Conservation (phyloP, 2,888 invertebrate genomes). For the Calameuta idolon region DNA sequence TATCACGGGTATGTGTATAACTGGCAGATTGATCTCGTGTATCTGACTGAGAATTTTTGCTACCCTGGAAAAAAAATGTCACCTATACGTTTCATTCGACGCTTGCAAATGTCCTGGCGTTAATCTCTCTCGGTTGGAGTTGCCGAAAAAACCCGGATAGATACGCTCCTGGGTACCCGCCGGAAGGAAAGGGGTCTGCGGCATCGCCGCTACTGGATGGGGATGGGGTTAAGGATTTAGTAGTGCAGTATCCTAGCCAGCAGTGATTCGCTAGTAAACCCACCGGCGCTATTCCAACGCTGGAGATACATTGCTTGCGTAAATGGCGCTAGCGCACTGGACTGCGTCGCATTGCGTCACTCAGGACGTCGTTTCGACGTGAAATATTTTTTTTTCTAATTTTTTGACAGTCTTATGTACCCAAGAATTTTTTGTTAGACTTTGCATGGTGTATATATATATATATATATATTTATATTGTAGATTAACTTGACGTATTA, state of each 20-base stretch:
- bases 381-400: not conserved
- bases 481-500: too few relatives aligned
- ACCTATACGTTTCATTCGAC: not conserved
- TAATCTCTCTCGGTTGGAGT: not conserved
- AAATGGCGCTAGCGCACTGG: constrained; percentile 16
- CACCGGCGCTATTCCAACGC: constrained; percentile 26
- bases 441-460: too few relatives aligned
- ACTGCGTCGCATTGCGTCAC: constrained; percentile 23
- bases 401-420: too few relatives aligned
- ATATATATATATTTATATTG: too few relatives aligned
- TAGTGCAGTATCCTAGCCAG: constrained; percentile 34
- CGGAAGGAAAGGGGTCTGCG: constrained; percentile 30
- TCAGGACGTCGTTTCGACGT: constrained; percentile 12
- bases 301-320: constrained; percentile 25
- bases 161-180: constrained; percentile 24
- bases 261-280: constrained; percentile 35
- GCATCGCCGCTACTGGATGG: constrained; percentile 19
- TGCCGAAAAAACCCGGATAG: constrained; percentile 23
- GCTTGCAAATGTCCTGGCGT: constrained; percentile 5
- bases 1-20: too few relatives aligned
- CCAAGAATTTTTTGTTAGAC: too few relatives aligned
- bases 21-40: too few relatives aligned
- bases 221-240: constrained; percentile 31
- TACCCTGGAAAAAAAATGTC: not conserved
- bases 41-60: too few relatives aligned